A percentile compares a stretch with the other conserved stretches of the same genome.
These are phyloP conservation scores for Melanogrammus aeglefinus DNA, from an alignment of 2,797 vertebrate genomes.

Conservation along the genomic window DNA sequence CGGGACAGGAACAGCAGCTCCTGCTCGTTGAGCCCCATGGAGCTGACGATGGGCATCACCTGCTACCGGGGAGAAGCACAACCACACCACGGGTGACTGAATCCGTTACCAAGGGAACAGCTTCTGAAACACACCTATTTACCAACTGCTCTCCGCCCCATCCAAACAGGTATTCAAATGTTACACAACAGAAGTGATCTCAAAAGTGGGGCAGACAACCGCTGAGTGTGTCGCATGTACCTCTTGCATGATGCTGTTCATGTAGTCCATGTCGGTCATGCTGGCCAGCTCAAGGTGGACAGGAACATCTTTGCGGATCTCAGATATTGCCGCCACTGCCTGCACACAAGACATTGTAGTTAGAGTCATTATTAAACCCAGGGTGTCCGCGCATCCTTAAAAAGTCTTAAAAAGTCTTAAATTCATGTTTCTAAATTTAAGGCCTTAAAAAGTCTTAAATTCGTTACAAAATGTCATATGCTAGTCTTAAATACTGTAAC, in stretches of 20 bases:
- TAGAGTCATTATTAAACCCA: too few relatives aligned
- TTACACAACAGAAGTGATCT: neutral
- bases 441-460: too few relatives aligned
- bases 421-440: too few relatives aligned
- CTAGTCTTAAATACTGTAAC: too few relatives aligned
- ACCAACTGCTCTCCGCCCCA: neutral
- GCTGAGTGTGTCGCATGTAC: slow-evolving; percentile 72
- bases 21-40: slow-evolving; percentile 95
- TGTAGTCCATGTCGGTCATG: slow-evolving; percentile 92
- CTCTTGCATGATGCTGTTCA: slow-evolving; percentile 91
- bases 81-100: neutral
- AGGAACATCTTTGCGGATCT: slow-evolving; percentile 83
- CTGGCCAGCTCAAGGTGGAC: slow-evolving; percentile 96
- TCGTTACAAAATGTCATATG: too few relatives aligned
- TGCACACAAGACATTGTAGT: slow-evolving; percentile 40
- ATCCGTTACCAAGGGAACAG: neutral
- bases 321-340: slow-evolving; percentile 84
- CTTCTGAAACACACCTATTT: too few relatives aligned
- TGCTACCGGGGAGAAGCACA: slow-evolving; percentile 82
- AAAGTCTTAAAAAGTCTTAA: too few relatives aligned
- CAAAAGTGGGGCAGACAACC: too few relatives aligned
- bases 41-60: slow-evolving; percentile 91
- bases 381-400: too few relatives aligned
- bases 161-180: too few relatives aligned
- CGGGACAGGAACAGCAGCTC: slow-evolving; percentile 96